A percentile compares a stretch with the other conserved stretches of the same genome.
These are phyloP conservation scores for Selenia dentaria DNA, from an alignment of 2,888 invertebrate species.

Conservation along the genomic window DNA sequence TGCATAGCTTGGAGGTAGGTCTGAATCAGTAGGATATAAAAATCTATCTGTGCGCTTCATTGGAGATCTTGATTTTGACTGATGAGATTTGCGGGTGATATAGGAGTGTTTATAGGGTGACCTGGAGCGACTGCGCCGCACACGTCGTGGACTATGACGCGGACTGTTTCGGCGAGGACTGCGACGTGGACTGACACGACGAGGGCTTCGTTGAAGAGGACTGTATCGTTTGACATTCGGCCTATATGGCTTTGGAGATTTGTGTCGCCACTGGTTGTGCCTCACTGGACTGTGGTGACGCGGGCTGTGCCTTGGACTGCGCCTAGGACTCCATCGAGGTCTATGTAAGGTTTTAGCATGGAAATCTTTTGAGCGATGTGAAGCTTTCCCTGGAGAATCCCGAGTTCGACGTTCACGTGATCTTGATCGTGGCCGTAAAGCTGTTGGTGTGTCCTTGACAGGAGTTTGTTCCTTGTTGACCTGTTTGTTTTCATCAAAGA, in stretches of 20 bases:
- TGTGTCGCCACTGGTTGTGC: constrained; percentile 3
- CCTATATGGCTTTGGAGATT: constrained; percentile 12
- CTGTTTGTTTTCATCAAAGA: constrained; percentile 48
- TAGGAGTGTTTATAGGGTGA: constrained; percentile 14
- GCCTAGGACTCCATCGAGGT: constrained; percentile 31
- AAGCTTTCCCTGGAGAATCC: constrained; percentile 21
- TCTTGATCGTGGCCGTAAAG: constrained; percentile 9
- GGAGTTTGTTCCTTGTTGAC: constrained; percentile 31
- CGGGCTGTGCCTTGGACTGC: constrained; percentile 34
- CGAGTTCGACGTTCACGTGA: constrained; percentile 21
- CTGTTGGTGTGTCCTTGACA: neutral
- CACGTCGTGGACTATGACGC: constrained; percentile 13
- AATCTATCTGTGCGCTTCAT: constrained; percentile 21
- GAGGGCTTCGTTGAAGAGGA: constrained; percentile 32
- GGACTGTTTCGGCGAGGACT: constrained; percentile 22
- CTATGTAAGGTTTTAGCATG: neutral
- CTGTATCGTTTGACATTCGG: constrained; percentile 25
- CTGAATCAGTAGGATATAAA: constrained; percentile 26
- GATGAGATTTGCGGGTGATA: neutral
- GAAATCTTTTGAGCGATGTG: constrained; percentile 12
- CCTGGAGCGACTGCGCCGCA: constrained; percentile 20
- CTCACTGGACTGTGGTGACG: constrained; percentile 26
- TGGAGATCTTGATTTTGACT: constrained; percentile 28
- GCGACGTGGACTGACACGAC: constrained; percentile 37
- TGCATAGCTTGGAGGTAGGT: constrained; percentile 9